Base-by-base conservation (phyloP, 2,888 invertebrate genomes). In the Drosophila mayaguana region DNA sequence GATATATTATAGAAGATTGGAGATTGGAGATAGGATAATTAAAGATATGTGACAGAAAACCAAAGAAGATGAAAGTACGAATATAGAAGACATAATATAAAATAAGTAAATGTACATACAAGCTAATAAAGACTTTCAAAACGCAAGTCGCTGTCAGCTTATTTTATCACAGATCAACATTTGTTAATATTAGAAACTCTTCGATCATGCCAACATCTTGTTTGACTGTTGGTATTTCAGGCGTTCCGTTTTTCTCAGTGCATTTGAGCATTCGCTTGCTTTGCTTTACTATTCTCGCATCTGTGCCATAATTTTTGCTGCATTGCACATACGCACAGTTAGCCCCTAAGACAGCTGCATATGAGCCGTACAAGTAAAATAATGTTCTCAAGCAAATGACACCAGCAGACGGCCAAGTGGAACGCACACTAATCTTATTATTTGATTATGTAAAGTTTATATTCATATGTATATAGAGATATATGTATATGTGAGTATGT, bases 271-370 rank as follows among this genome's bases (percentile, higher is more conserved):
- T 25, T 12, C 12, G 9, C 12, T n/a, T n/a, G 11, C 28, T n/a
- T 48, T 28, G 28, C 46, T 22, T 16, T 2, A 48, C 0, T 6
- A 11, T 28, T 16, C 25, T 16, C 18, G 25, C 32, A 57, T 42
- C 6, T 59, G 64, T 62, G 45, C 59, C 55, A 69, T 42, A 16
- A 63, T 48, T 79, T 76, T 64, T 22, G 16, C 16, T 22, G 36
- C 57, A 76, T 78, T 76, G 55, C 77, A 59, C 80, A 78, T 78
- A 76, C 77, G 77, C 80, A 77, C 77, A 80, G 80, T 78, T 80
- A 63, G 38, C 65, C 76, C 51, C 3, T 14, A 63, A 18, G 36
- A 16, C 22, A 55, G 50, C 64, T 64, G 48, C 48, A 46, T 65
- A 18, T 25, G 3, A 57, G 36, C 11, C 25, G n/a, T n/a, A 46